phyloP scores from a whole-genome alignment of 2,113 vertebrate genomes.

The Trogon melanurus region DNA sequence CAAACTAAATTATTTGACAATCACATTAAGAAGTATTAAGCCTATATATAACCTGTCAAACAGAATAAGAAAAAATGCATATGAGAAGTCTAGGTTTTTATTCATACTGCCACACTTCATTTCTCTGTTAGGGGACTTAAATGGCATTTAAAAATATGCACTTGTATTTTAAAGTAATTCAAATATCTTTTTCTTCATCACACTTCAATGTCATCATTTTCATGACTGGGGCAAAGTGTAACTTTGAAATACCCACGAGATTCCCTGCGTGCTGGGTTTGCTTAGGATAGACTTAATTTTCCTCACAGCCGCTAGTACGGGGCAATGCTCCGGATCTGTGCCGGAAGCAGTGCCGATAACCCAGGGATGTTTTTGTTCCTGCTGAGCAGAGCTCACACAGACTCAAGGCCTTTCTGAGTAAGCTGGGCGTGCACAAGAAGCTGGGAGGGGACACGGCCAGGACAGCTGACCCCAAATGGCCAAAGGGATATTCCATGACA shows the following conservation, averaged over 20 bases:
- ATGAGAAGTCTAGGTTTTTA: not conserved
- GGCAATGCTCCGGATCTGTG: not conserved
- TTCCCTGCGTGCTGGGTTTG: not conserved
- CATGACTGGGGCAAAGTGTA: not conserved
- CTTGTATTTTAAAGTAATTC: not conserved
- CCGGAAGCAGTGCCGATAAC: not conserved
- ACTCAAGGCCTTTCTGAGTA: not conserved
- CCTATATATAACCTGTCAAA: conserved; percentile 27
- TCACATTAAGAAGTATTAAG: conserved; percentile 34
- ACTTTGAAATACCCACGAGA: not conserved
- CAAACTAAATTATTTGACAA: conserved; percentile 24
- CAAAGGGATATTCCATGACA: too few relatives aligned
- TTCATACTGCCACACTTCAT: not conserved
- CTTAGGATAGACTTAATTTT: not conserved
- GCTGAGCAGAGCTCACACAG: not conserved
- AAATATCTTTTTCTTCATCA: not conserved
- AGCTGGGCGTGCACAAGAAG: not conserved
- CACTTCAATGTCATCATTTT: not conserved
- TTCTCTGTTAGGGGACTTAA: not conserved
- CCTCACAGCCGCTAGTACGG: not conserved
- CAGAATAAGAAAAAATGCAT: not conserved
- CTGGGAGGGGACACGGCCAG: not conserved
- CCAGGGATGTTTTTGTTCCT: not conserved
- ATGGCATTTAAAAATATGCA: not conserved
- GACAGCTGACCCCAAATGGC: too few relatives aligned